Evolutionary conservation across 2,113 vertebrate species (phyloP), one percentile per base, ranked within the genome.

Genomic region (Acrocephalus kingi): DNA sequence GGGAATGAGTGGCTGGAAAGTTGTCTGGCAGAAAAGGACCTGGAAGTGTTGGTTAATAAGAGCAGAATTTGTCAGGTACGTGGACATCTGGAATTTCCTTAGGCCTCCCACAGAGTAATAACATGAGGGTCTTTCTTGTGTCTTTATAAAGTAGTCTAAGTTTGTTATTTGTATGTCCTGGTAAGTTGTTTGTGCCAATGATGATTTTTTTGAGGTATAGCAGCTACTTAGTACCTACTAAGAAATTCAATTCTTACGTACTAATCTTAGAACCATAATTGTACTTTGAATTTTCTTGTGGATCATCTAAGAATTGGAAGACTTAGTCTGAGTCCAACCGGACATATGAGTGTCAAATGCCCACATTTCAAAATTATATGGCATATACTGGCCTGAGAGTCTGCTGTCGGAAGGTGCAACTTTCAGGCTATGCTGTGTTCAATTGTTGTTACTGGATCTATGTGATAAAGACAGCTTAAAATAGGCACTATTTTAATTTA

Each of bases 381-480:
- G 30, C 28, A 19, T 24, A 20, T 43, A 9, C 8, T 59, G 43
- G 9, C 27, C 58, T 52, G 16, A 35, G 22, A 75, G 33, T 23
- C 39, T 71, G 25, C 51, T 85, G 66, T 25, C 14, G 59, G 52
- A 41, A 66, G 20, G 7, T 68, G 4, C 12, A 66, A 10, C 31
- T 77, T 93, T 59, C 17, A 41, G 51, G 31, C 55, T 77, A 3
- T 58, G 21, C 30, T 27, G 7, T 35, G 11, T 62, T 79, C 10
- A 6, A 17, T 58, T 58, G 46, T 48, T 15, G 5, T 74, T 91
- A 27, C 28, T 49, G 41, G 7, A 25, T 84, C 9, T 46, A 6
- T 0, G 0, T 45, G 7, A 21, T 25, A 49, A 77, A 33, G 12
- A 31, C 25, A 46, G 4, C 6, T 89, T 81, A 58, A 81, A 66